Evolutionary conservation across 2,113 vertebrate species (phyloP).

Genomic region (Sinocyclocheilus anophthalmus): DNA sequence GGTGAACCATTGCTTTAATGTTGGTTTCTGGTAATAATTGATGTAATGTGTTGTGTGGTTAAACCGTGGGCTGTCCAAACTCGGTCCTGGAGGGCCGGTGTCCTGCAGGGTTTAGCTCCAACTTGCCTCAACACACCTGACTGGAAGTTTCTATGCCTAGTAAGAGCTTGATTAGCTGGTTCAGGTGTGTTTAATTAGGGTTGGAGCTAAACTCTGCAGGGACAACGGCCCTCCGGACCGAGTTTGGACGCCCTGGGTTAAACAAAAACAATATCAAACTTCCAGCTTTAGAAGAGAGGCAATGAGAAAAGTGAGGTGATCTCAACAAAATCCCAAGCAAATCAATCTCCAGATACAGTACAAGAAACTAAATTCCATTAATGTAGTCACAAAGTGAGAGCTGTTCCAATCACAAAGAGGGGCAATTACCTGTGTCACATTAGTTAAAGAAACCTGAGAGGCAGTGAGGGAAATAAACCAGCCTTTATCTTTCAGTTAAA

Average conservation of each 20-base stretch:
- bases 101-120: too few species aligned
- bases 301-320: background rate
- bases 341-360: background rate
- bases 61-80: too few species aligned
- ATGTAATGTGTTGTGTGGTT: background rate
- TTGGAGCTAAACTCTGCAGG: too few species aligned
- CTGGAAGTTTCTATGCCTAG: too few species aligned
- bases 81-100: too few species aligned
- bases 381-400: background rate
- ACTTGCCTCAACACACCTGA: too few species aligned
- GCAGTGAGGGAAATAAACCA: background rate
- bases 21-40: background rate
- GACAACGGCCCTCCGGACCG: too few species aligned
- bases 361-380: background rate
- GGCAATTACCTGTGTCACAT: background rate
- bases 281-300: background rate
- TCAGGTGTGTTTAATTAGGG: too few species aligned
- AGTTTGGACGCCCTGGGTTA: background rate
- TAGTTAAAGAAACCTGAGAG: background rate
- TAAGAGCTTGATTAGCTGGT: too few species aligned
- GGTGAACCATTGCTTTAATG: background rate
- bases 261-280: background rate
- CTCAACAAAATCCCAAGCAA: background rate
- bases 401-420: background rate
- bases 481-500: background rate